These are phyloP conservation scores for Drosophila peninsularis DNA, from an alignment of 2,888 invertebrate genomes.

Conservation along the genomic window DNA sequence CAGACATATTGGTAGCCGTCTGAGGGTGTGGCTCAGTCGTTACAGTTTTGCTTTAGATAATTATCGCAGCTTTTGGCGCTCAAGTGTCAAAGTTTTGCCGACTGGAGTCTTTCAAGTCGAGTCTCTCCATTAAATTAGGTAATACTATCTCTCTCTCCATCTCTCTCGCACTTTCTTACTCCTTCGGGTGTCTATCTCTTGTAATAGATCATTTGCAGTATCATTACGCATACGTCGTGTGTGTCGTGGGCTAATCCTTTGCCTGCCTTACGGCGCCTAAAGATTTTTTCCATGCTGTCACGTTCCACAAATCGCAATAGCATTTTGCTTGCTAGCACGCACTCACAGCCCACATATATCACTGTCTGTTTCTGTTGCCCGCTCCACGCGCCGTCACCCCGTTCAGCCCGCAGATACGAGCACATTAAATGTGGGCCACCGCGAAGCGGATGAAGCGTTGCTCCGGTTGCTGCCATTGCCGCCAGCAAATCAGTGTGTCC, in stretches of 20 bases:
- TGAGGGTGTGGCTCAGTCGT: slow-evolving; percentile 3
- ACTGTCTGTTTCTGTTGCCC: slow-evolving; percentile 53
- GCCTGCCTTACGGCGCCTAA: slow-evolving; percentile 33
- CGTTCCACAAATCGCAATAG: slow-evolving; percentile 60
- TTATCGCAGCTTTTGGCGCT: slow-evolving; percentile 39
- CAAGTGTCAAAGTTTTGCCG: slow-evolving; percentile 32
- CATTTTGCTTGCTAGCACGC: slow-evolving; percentile 50
- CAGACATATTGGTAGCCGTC: background rate
- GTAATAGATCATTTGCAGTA: slow-evolving; percentile 72
- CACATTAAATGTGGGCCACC: slow-evolving; percentile 66
- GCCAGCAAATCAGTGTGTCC: slow-evolving; percentile 63
- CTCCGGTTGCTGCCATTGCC: slow-evolving; percentile 45
- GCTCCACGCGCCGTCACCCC: background rate
- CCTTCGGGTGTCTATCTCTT: background rate
- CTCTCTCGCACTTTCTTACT: slow-evolving; percentile 2
- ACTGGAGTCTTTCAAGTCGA: slow-evolving; percentile 10
- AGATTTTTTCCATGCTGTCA: slow-evolving; percentile 59
- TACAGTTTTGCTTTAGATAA: slow-evolving; percentile 40
- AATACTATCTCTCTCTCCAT: slow-evolving; percentile 9
- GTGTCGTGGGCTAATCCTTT: slow-evolving; percentile 64
- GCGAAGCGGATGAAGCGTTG: slow-evolving; percentile 56
- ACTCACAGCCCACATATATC: slow-evolving; percentile 61
- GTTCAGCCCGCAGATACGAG: slow-evolving; percentile 36
- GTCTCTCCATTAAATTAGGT: slow-evolving; percentile 36
- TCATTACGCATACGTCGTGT: slow-evolving; percentile 66